Base-by-base conservation (phyloP, 64 coral and sea anemone genomes). In the Actinia equina region DNA sequence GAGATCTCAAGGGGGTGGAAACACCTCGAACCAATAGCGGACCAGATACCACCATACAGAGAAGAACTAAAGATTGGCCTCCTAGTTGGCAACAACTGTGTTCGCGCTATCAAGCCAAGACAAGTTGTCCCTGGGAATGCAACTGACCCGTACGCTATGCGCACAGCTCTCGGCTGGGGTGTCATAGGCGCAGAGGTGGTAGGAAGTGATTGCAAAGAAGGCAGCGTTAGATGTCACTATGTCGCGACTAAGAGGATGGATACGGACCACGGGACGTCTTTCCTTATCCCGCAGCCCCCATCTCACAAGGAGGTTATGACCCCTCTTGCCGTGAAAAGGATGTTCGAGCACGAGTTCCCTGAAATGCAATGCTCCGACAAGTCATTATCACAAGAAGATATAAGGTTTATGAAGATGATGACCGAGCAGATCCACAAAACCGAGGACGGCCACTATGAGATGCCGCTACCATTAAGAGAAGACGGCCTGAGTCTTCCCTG, bases 11-110 rank as follows among this genome's bases (percentile, higher is more conserved):
- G 19, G 7, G 69, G 60, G 0, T 96, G 78, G 87, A 71, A 79
- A 64, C 94, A 92, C 59, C 84, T 95, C 7, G 13, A 65, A 11
- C 18, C 45, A 41, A 92, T 95, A 19, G 74, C 79, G 43, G 67
- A 79, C 20, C 51, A 92, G 25, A 95, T 95, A 18, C 60, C 82
- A 17, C 76, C 57, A 0, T 89, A 89, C 53, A 19, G 77, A 16
- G 58, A 84, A 80, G 76, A 82, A 17, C 3, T 95, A 12, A 79
- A 79, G 17, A 77, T 95, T 26, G 94, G 90, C 16, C n/a, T 90
- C 17, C 64, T 95, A 25, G 91, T 95, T 44, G 87, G 90, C 12
- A 86, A 86, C 18, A 96, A 92, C 42, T 96, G 90, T 27, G 87
- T 74, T 0, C 61, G 80, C 59, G 90, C 94, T 1, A 89, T 96